phyloP scores from a whole-genome alignment of 2,888 invertebrate species.

The Melieria picta region DNA sequence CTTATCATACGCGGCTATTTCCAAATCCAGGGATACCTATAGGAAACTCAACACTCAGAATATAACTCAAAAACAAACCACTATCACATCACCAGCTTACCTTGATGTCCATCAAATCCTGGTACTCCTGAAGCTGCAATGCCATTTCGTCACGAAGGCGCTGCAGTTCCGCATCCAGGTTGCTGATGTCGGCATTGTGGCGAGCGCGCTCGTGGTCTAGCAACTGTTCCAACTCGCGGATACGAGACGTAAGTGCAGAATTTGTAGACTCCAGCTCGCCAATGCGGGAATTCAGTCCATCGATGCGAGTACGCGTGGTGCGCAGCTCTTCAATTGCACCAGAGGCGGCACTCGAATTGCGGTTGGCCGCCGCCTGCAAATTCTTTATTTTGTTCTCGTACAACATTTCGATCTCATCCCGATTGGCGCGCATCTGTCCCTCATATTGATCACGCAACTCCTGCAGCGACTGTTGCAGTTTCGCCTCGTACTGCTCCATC shows the following conservation, averaged over 20 bases:
- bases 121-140: constrained; percentile 90
- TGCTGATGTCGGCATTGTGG: constrained; percentile 78
- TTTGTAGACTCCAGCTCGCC: constrained; percentile 81
- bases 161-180: constrained; percentile 80
- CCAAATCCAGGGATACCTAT: constrained; percentile 80
- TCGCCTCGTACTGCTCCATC: constrained; percentile 92
- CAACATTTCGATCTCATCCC: constrained; percentile 87
- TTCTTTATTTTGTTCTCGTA: constrained; percentile 75
- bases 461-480: constrained; percentile 88
- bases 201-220: constrained; percentile 83
- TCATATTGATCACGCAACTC: constrained; percentile 94
- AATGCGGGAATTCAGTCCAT: constrained; percentile 77
- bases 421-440: constrained; percentile 85
- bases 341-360: constrained; percentile 77
- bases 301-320: constrained; percentile 80
- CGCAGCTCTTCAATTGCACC: constrained; percentile 84
- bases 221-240: constrained; percentile 85
- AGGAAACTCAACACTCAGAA: not conserved
- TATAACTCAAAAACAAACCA: constrained; percentile 2
- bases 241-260: constrained; percentile 70
- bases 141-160: constrained; percentile 86
- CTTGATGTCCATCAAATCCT: constrained; percentile 97
- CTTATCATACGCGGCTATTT: constrained; percentile 91
- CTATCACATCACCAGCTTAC: constrained; percentile 64
- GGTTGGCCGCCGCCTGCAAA: constrained; percentile 76